Base-by-base conservation (phyloP, 2,888 invertebrate genomes). In the Stenoptilia bipunctidactyla region DNA sequence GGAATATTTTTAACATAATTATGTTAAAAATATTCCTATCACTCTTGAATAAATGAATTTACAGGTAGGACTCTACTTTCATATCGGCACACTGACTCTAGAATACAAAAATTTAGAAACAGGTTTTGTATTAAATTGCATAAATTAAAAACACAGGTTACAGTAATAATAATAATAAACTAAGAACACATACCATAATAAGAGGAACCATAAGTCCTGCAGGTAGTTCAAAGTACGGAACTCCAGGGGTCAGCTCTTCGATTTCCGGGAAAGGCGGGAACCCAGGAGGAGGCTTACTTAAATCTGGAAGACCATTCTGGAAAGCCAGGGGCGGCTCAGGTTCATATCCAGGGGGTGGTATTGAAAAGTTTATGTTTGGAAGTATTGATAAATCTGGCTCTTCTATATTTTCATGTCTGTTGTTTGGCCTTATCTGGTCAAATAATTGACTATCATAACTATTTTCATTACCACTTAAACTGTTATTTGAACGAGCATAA, bases 141-240 rank as follows among this genome's bases (percentile, higher is more conserved):
- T n/a, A n/a, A n/a, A n/a, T n/a, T n/a, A n/a, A n/a, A n/a, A n/a
- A n/a, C n/a, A n/a, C n/a, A n/a, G n/a, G n/a, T n/a, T n/a, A n/a
- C n/a, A n/a, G n/a, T n/a, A n/a, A n/a, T n/a, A n/a, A n/a, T n/a
- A n/a, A n/a, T n/a, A 25, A 8, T 25, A 25, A 5, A 20, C 3
- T 5, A 20, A 20, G 20, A 37, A 34, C 40, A 58, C 74, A 69
- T 74, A 93, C 91, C 87, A 92, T 93, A 44, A 99, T 93, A 10
- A 98, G 87, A n/a, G 98, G 96, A 42, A 97, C 97, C 92, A 99
- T 98, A 13, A 99, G 86, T 35, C 98, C 98, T 40, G 98, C 98
- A 1, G 99, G 98, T 48, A 98, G 85, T 66, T 98, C 98, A 68
- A 93, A 98, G 71, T 98, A 99, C 38, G 98, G 97, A 53, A 94